Percentiles rank a stretch among this genome's conserved stretches.
phyloP scores from a whole-genome alignment of 2,113 vertebrate species.

The Stegostoma tigrinum region DNA sequence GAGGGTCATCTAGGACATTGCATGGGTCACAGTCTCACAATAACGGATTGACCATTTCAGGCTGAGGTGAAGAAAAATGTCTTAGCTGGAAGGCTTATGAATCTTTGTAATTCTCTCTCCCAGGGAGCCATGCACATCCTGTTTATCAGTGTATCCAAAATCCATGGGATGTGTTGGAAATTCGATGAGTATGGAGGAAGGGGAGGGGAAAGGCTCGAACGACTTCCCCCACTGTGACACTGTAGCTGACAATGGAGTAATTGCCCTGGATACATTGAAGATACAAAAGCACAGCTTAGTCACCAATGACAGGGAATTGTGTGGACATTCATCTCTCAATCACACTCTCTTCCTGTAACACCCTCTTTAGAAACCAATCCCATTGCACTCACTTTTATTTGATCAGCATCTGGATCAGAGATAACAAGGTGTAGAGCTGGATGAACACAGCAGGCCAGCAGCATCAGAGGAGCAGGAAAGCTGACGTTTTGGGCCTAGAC shows the following conservation, averaged over 20 bases:
- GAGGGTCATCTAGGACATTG: neutral
- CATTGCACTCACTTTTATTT: neutral
- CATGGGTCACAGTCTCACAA: neutral
- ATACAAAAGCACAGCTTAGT: neutral
- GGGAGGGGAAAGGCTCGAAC: neutral
- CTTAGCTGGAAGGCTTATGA: neutral
- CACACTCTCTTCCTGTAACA: neutral
- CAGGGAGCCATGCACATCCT: neutral
- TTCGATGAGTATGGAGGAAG: neutral
- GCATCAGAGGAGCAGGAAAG: too few species aligned
- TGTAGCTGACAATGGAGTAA: neutral
- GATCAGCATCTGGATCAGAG: too few species aligned
- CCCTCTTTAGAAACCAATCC: neutral
- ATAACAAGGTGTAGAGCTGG: too few species aligned
- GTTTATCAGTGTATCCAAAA: neutral
- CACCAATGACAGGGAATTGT: neutral
- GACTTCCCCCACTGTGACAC: too few species aligned
- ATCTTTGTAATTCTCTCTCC: neutral
- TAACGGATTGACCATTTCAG: neutral
- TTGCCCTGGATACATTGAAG: neutral
- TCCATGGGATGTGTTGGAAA: neutral
- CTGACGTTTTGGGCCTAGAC: too few species aligned
- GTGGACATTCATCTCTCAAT: neutral
- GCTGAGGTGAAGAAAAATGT: neutral
- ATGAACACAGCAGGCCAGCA: too few species aligned